Evolutionary conservation across 2,797 vertebrate genomes (phyloP).

Genomic region (Anabas testudineus): DNA sequence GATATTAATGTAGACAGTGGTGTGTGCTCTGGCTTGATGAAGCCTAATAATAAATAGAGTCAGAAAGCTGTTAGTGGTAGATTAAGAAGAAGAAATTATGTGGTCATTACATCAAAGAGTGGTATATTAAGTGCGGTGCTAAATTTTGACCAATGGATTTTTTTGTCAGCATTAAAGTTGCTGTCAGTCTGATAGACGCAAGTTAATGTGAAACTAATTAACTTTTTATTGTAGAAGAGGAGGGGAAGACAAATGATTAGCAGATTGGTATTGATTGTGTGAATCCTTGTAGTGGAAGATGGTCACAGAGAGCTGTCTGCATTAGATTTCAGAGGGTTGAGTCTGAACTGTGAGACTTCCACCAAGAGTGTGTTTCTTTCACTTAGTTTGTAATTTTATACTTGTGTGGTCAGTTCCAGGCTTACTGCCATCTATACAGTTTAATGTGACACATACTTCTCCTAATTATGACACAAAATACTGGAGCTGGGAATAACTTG

Average conservation of each 20-base stretch:
- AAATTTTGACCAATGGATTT: conserved; percentile 4
- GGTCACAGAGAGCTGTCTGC: conserved; percentile 3
- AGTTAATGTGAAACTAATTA: conserved; percentile 38
- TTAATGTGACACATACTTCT: conserved; percentile 20
- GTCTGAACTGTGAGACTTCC: neutral
- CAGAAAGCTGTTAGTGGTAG: too few relatives aligned
- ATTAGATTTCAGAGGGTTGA: neutral
- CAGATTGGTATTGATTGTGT: conserved; percentile 24
- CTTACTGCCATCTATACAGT: conserved; percentile 11
- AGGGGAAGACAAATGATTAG: conserved; percentile 21
- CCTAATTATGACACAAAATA: neutral
- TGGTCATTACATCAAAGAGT: neutral
- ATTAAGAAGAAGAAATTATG: neutral
- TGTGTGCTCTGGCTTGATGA: neutral
- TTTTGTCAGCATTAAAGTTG: conserved; percentile 9
- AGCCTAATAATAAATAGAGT: neutral
- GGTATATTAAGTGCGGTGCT: neutral
- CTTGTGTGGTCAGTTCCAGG: conserved; percentile 11
- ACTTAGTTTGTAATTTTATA: conserved; percentile 36
- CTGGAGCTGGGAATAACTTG: neutral
- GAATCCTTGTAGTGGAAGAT: conserved; percentile 16
- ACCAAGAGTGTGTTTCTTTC: conserved; percentile 11
- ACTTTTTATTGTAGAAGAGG: conserved; percentile 23
- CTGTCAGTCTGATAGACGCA: neutral
- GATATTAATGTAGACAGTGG: conserved; percentile 4